phyloP scores from a whole-genome alignment of 2,113 vertebrate genomes.

The Propithecus coquereli region DNA sequence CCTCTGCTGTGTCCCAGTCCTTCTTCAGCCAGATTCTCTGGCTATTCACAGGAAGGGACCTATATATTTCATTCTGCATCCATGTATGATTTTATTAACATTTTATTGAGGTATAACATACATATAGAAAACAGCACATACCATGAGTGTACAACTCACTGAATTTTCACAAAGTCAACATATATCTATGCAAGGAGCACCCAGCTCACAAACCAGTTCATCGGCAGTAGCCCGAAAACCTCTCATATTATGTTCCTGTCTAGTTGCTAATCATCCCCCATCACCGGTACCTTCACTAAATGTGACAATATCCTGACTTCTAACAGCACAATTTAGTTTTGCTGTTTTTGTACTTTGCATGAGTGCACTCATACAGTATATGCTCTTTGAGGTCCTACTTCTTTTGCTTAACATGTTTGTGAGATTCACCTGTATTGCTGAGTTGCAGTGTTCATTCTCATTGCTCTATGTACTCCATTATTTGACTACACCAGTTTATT shows the following conservation, averaged over 20 bases:
- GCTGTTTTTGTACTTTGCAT: background rate
- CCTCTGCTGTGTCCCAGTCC: background rate
- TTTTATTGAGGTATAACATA: background rate
- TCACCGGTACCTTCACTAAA: background rate
- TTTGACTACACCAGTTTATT: background rate
- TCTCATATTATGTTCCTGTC: background rate
- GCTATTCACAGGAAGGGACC: background rate
- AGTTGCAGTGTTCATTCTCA: background rate
- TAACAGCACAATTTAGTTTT: background rate
- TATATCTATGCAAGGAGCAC: background rate
- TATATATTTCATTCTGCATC: background rate
- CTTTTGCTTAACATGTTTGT: background rate
- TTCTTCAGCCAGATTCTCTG: background rate
- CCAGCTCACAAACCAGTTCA: background rate
- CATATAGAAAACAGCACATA: background rate
- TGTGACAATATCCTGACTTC: background rate
- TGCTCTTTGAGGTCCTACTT: background rate
- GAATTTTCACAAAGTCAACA: background rate
- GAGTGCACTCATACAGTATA: background rate
- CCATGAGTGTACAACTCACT: background rate
- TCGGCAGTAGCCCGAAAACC: background rate
- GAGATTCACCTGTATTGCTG: background rate
- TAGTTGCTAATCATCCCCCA: background rate
- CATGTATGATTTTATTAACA: background rate
- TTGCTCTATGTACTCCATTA: background rate